phyloP scores from a whole-genome alignment of 2,113 vertebrate species.

The Oxyura jamaicensis region DNA sequence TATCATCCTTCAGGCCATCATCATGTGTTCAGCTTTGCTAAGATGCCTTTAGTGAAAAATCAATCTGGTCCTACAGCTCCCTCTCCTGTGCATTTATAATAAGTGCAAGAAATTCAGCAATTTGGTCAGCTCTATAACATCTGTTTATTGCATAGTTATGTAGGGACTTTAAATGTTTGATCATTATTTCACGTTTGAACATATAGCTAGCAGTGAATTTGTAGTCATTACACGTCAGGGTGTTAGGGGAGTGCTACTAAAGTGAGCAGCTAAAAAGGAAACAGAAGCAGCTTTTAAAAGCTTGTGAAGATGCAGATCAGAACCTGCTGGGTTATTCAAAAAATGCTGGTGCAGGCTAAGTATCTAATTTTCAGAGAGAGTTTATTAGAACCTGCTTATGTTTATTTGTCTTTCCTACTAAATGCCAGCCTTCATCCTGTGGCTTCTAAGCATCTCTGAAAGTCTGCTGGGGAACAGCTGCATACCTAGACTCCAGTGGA shows the following conservation, averaged over 20 bases:
- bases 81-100: slow-evolving; percentile 74
- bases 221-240: background rate
- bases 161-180: background rate
- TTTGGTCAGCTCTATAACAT: background rate
- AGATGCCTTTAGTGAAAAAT: background rate
- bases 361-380: background rate
- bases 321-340: background rate
- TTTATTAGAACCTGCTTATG: background rate
- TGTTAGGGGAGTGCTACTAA: background rate
- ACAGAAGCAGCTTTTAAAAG: background rate
- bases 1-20: background rate
- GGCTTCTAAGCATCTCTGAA: background rate
- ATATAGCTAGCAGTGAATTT: background rate
- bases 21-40: background rate
- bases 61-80: slow-evolving; percentile 67
- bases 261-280: background rate
- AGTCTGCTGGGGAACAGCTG: background rate
- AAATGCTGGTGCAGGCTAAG: background rate
- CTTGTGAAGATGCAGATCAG: background rate
- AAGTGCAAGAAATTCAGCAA: slow-evolving; percentile 4
- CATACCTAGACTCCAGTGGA: background rate
- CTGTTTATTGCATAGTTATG: background rate
- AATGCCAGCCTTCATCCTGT: background rate
- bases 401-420: background rate
- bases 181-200: background rate